Conservation (phyloP, 2,888 invertebrate genomes). For the Platynereis dumerilii region DNA sequence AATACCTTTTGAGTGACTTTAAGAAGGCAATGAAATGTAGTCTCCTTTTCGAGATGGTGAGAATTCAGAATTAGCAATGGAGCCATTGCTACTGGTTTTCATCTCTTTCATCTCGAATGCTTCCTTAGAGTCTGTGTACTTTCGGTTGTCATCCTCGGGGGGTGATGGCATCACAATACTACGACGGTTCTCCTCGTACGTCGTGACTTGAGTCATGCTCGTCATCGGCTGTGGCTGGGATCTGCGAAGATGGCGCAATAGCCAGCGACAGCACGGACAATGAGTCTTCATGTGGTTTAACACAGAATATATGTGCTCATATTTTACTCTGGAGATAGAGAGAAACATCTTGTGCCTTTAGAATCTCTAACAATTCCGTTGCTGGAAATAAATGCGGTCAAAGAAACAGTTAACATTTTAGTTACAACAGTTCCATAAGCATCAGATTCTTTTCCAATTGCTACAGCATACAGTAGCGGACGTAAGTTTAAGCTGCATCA, state of each 20-base stretch:
- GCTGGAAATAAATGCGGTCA: too few species aligned
- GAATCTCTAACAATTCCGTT: too few species aligned
- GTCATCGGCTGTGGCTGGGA: conserved; percentile 3
- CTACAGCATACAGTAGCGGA: too few species aligned
- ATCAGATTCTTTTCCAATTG: too few species aligned
- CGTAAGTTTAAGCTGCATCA: too few species aligned
- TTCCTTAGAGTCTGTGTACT: background rate
- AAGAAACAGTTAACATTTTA: too few species aligned
- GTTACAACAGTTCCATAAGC: too few species aligned
- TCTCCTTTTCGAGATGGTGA: conserved; percentile 13
- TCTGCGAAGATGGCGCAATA: background rate
- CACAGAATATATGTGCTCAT: too few species aligned
- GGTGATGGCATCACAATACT: background rate
- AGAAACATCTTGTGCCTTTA: too few species aligned
- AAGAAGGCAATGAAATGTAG: conserved; percentile 15
- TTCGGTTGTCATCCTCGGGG: conserved; percentile 2
- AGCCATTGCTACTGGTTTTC: too few species aligned
- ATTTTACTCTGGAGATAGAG: too few species aligned
- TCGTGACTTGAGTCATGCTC: conserved; percentile 19
- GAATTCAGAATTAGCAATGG: background rate
- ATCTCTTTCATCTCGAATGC: background rate
- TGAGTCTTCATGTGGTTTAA: conserved; percentile 15
- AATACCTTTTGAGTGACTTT: too few species aligned
- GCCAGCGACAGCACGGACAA: conserved; percentile 16
- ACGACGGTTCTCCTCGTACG: conserved; percentile 19